Percentiles rank a stretch among this genome's conserved stretches.
Evolutionary conservation across 2,888 invertebrate genomes (phyloP).

Genomic region (Lasiommata megera): DNA sequence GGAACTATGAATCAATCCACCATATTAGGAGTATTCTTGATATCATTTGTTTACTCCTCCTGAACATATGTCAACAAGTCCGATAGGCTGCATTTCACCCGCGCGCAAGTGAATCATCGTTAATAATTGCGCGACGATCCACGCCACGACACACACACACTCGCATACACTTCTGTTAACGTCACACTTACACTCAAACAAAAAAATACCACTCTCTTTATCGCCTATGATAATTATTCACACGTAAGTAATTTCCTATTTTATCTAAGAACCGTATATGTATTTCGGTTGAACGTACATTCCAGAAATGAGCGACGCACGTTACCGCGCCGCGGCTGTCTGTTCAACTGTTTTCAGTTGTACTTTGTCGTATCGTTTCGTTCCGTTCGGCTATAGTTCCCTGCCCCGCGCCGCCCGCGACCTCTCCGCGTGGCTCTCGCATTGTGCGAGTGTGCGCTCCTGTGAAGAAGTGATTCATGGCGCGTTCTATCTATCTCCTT

Average conservation of each 20-base stretch:
- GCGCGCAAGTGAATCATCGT: constrained; percentile 80
- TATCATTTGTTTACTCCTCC: constrained; percentile 77
- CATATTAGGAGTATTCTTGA: constrained; percentile 62
- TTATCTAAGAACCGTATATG: constrained; percentile 50
- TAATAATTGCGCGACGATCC: constrained; percentile 79
- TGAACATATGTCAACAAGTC: constrained; percentile 78
- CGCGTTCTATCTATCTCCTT: constrained; percentile 81
- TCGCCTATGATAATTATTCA: constrained; percentile 46
- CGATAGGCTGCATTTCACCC: constrained; percentile 79
- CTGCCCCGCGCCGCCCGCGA: constrained; percentile 54
- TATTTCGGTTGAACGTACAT: constrained; percentile 44
- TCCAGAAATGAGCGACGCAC: constrained; percentile 55
- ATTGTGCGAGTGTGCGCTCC: constrained; percentile 49
- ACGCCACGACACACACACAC: constrained; percentile 68
- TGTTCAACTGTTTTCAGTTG: constrained; percentile 73
- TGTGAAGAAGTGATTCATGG: constrained; percentile 79
- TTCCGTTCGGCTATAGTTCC: constrained; percentile 56
- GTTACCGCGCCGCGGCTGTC: constrained; percentile 69
- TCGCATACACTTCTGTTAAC: constrained; percentile 64
- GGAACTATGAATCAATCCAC: constrained; percentile 69
- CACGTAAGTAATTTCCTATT: constrained; percentile 48
- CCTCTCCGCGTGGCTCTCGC: constrained; percentile 51
- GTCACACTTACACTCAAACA: constrained; percentile 54
- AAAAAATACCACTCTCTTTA: constrained; percentile 41
- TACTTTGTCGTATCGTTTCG: constrained; percentile 71